Evolutionary conservation across 2,113 vertebrate genomes (phyloP).

Genomic region (Dipodomys ordii): DNA sequence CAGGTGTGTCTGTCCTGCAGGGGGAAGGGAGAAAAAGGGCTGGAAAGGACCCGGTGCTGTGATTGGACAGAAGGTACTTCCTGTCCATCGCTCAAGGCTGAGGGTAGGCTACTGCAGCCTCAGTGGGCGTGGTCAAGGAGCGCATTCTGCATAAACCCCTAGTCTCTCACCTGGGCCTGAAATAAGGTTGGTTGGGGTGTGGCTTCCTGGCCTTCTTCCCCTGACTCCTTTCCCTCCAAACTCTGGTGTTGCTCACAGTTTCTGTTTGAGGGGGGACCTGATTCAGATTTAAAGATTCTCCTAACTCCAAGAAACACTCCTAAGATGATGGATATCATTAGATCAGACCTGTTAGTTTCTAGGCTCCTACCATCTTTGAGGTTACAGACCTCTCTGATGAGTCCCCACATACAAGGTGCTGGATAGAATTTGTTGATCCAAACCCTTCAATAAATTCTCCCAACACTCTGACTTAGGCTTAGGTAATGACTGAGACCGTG

Average conservation of each 20-base stretch:
- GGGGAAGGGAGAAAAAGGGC: too few relatives aligned
- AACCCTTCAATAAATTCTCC: background rate
- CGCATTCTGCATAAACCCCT: background rate
- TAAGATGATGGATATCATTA: background rate
- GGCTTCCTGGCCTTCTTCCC: background rate
- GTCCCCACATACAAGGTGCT: background rate
- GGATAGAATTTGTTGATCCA: background rate
- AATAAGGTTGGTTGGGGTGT: background rate
- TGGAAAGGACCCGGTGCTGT: background rate
- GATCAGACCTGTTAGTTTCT: background rate
- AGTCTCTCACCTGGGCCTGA: background rate
- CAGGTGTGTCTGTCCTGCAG: background rate
- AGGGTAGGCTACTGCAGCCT: background rate
- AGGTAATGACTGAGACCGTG: background rate
- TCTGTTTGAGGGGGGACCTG: background rate
- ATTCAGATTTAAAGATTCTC: conserved; percentile 23
- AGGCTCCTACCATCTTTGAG: background rate
- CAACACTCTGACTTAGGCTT: background rate
- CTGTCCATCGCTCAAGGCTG: background rate
- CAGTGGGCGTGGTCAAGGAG: background rate
- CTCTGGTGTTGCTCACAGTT: background rate
- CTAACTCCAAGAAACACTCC: background rate
- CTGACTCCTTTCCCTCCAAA: background rate
- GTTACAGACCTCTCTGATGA: background rate
- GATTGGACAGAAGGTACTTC: background rate